Percentiles rank a stretch among this genome's conserved stretches.
phyloP scores from a whole-genome alignment of 1,140 invertebrate genomes.

The Drosophila ananassae region DNA sequence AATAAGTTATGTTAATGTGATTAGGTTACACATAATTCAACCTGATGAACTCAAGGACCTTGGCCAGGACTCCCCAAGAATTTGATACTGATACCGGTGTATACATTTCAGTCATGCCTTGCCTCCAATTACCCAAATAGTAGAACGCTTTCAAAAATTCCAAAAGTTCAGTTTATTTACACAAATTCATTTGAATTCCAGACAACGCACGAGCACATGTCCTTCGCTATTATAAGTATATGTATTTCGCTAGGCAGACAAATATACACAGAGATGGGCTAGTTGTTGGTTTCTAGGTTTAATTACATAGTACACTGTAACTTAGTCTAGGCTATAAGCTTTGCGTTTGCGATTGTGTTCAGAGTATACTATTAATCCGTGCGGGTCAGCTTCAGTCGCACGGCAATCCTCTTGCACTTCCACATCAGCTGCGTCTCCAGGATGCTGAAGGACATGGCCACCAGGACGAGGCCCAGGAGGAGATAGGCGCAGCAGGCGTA shows the following conservation, averaged over 20 bases:
- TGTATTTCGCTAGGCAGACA: conserved; percentile 39
- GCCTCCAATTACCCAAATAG: conserved; percentile 23
- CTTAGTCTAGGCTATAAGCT: conserved; percentile 35
- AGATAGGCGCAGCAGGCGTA: conserved; percentile 94
- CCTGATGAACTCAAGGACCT: not conserved
- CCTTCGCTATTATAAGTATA: not conserved
- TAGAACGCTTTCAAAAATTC: conserved; percentile 48
- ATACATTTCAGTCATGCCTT: conserved; percentile 16
- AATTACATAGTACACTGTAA: conserved; percentile 30
- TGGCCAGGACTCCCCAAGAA: not conserved
- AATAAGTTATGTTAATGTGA: conserved; percentile 64
- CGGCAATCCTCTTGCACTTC: conserved; percentile 89
- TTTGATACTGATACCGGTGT: not conserved
- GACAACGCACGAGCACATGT: conserved; percentile 45
- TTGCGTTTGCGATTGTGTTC: conserved; percentile 19
- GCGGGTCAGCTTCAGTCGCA: conserved; percentile 81
- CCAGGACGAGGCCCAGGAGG: conserved; percentile 93
- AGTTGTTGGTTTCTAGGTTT: conserved; percentile 18
- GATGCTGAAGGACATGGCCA: conserved; percentile 96
- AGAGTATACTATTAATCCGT: conserved; percentile 57
- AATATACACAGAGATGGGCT: conserved; percentile 63
- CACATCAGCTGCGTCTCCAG: conserved; percentile 94
- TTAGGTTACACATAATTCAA: conserved; percentile 43
- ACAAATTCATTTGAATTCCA: conserved; percentile 58
- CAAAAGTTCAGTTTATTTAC: conserved; percentile 77